A percentile compares a stretch with the other conserved stretches of the same genome.
Evolutionary conservation across 1,140 invertebrate species (phyloP).

Genomic region (Penaeus chinensis): DNA sequence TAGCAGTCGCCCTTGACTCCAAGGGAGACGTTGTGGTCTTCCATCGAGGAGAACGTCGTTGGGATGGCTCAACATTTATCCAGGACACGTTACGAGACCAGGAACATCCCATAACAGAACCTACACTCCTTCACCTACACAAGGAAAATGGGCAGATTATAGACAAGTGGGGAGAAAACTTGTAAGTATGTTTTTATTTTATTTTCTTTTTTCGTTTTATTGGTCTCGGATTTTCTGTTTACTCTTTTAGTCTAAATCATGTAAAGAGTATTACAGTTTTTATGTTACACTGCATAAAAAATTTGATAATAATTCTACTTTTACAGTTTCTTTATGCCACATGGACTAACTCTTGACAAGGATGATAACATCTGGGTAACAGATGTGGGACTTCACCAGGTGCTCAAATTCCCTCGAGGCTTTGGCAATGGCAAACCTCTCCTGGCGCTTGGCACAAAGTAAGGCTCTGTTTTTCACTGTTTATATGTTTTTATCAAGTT

Average conservation of each 20-base stretch:
- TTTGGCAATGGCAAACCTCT: conserved; percentile 63
- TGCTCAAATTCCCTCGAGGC: conserved; percentile 69
- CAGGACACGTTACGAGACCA: conserved; percentile 73
- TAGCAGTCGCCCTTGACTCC: conserved; percentile 81
- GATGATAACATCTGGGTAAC: conserved; percentile 89
- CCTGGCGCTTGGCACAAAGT: conserved; percentile 63
- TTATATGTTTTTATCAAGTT: not conserved
- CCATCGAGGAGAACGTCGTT: conserved; percentile 81
- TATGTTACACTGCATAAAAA: not conserved
- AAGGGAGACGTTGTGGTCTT: conserved; percentile 84
- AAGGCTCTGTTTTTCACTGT: not conserved
- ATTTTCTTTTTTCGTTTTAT: conserved; percentile 40
- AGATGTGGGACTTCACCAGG: conserved; percentile 92
- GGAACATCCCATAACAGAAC: conserved; percentile 78
- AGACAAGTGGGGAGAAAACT: conserved; percentile 81
- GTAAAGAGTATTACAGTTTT: no score
- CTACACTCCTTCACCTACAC: conserved; percentile 79
- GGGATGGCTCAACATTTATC: conserved; percentile 71
- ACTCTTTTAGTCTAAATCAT: no score
- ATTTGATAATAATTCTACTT: conserved; percentile 52
- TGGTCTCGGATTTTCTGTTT: no score
- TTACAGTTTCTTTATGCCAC: conserved; percentile 89
- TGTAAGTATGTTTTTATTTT: conserved; percentile 73
- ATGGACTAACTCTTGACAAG: conserved; percentile 88
- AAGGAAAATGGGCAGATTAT: conserved; percentile 78